phyloP scores from a whole-genome alignment of 2,113 vertebrate species.

The Hepsetus odoe region DNA sequence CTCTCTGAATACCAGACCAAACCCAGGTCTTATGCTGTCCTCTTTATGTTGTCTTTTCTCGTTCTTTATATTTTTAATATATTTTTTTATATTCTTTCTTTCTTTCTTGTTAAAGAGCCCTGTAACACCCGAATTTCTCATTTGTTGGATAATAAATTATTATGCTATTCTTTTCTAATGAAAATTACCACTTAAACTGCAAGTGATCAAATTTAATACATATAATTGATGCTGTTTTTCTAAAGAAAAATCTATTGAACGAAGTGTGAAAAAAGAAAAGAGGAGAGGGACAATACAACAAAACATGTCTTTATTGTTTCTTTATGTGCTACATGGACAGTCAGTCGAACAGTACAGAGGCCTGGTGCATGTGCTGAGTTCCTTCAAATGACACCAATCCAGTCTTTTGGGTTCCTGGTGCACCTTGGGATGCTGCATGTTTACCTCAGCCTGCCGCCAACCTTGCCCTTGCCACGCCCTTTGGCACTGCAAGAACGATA shows the following conservation, averaged over 20 bases:
- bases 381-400: background rate
- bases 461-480: slow-evolving; percentile 74
- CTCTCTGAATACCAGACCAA: no score
- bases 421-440: background rate
- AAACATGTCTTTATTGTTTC: slow-evolving; percentile 41
- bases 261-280: background rate
- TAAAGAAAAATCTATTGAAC: background rate
- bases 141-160: no score
- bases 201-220: no score
- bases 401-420: slow-evolving; percentile 43
- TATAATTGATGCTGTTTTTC: background rate
- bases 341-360: slow-evolving; percentile 34
- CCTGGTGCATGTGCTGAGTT: slow-evolving; percentile 1
- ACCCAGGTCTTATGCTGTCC: no score
- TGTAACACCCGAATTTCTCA: no score
- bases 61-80: no score
- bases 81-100: no score
- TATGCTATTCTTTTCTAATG: no score
- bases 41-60: no score
- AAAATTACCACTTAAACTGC: no score
- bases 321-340: slow-evolving; percentile 20
- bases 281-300: slow-evolving; percentile 29
- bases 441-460: slow-evolving; percentile 69
- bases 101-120: no score
- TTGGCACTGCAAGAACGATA: slow-evolving; percentile 66